Percentiles rank a stretch among this genome's conserved stretches.
These are phyloP conservation scores for Xenus cinereus DNA, from an alignment of 2,113 vertebrate genomes.

Conservation along the genomic window DNA sequence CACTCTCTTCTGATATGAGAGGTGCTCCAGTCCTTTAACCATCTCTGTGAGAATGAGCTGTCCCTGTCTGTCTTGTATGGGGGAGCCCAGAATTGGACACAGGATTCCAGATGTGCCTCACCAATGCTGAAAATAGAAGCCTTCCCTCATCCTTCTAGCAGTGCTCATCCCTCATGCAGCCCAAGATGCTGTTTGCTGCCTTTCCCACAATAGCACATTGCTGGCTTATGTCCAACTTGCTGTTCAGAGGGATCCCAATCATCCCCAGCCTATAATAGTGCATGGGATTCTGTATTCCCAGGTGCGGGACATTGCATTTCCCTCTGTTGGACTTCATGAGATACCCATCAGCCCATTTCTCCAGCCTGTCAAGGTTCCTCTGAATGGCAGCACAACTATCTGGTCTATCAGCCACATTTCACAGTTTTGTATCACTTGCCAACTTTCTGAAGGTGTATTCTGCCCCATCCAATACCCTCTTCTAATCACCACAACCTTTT, in stretches of 20 bases:
- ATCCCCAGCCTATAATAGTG: neutral
- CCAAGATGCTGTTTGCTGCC: no score
- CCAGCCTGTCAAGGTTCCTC: neutral
- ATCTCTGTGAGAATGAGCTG: neutral
- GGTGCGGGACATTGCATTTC: neutral
- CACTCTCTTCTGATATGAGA: neutral
- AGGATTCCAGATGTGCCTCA: neutral
- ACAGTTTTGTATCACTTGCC: neutral
- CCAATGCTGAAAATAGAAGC: neutral
- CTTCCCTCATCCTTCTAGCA: neutral
- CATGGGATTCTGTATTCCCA: neutral
- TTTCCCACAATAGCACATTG: neutral
- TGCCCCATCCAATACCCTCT: neutral
- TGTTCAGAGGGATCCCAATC: neutral
- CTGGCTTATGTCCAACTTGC: neutral
- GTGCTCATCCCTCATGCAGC: neutral
- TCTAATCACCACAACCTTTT: neutral
- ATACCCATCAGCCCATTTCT: neutral
- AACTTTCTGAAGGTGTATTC: neutral
- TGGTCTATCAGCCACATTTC: neutral
- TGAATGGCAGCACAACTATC: neutral
- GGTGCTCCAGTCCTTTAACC: neutral
- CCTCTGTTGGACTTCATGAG: neutral
- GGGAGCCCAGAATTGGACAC: neutral
- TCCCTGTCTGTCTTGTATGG: neutral